Evolutionary conservation across 92 coral and sea anemone genomes (phyloP), one percentile per base, ranked within the genome.

Genomic region (Phenganax marumi): DNA sequence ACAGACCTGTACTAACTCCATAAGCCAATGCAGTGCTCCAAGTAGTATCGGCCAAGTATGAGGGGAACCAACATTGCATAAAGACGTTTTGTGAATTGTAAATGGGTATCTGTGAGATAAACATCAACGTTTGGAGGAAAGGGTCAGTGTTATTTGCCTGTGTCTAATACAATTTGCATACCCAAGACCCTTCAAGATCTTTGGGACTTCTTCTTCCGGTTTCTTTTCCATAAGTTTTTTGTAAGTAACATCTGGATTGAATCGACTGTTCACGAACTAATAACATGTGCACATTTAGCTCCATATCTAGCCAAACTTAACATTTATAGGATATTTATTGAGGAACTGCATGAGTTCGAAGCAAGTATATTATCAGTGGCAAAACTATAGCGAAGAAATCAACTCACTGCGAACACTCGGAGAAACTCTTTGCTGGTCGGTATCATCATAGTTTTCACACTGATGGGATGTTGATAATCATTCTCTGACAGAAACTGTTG

Each of bases 1-100:
- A 63, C 56, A 79, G 78, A 93, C 98, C 97, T 87, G 87, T 33
- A 93, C 93, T 13, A 94, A 92, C 86, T 94, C 97, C 86, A 94
- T 92, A 18, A 94, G 93, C 97, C 97, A 94, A 70, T 93, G 93
- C 68, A 94, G 81, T 39, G 98, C 98, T 46, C 98, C 98, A 16
- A 94, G 91, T 0, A 94, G 79, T 19, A 86, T 92, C 0, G 98
- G 97, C 97, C 97, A 94, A 39, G 98, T 90, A 74, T 94, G 98
- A 24, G 98, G 98, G 64, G 97, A 92, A 0, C 97, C 98, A 51
- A 94, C 98, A 68, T 93, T 92, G 81, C 75, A 84, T 89, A 94
- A 80, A 19, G 92, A 91, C 52, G 91, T 89, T 83, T 92, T 92
- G 89, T 97, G 93, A 57, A 94, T 94, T 24, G 91, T 89, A 61